Percentiles rank a stretch among this genome's conserved stretches.
These are phyloP conservation scores for Thysanoteuthis rhombus DNA, from an alignment of 2,888 invertebrate species.

Conservation along the genomic window DNA sequence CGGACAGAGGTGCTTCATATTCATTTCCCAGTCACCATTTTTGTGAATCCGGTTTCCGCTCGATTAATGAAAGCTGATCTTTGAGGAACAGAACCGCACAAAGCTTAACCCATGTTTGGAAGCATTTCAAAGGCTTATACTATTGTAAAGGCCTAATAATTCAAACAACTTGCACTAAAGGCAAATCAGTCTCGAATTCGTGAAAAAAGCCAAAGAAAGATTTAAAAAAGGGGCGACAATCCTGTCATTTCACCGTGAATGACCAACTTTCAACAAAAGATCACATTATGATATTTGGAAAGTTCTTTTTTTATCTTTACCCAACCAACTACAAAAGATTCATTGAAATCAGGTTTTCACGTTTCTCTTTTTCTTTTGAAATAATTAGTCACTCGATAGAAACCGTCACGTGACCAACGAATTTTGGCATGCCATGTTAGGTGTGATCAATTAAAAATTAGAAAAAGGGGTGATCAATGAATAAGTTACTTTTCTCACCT, in stretches of 20 bases:
- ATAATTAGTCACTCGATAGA: too few species aligned
- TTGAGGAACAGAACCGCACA: not conserved
- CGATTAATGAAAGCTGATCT: not conserved
- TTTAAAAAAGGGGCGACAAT: not conserved
- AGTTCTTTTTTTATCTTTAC: not conserved
- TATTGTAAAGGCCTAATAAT: not conserved
- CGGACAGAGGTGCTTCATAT: not conserved
- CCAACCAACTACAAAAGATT: not conserved
- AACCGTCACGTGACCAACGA: too few species aligned
- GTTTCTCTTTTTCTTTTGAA: not conserved
- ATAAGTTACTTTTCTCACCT: too few species aligned
- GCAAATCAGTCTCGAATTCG: not conserved
- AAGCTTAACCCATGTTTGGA: not conserved
- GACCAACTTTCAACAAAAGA: not conserved
- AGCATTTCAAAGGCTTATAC: not conserved
- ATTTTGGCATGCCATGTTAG: too few species aligned
- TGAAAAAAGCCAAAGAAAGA: not conserved
- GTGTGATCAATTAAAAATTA: too few species aligned
- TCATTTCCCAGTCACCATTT: not conserved
- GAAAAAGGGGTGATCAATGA: too few species aligned
- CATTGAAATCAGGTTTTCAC: not conserved
- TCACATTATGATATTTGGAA: not conserved
- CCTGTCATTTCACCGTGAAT: not conserved
- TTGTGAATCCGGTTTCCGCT: not conserved
- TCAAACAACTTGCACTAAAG: not conserved